Evolutionary conservation across 2,113 vertebrate genomes (phyloP).

Genomic region (Callionymus lyra): DNA sequence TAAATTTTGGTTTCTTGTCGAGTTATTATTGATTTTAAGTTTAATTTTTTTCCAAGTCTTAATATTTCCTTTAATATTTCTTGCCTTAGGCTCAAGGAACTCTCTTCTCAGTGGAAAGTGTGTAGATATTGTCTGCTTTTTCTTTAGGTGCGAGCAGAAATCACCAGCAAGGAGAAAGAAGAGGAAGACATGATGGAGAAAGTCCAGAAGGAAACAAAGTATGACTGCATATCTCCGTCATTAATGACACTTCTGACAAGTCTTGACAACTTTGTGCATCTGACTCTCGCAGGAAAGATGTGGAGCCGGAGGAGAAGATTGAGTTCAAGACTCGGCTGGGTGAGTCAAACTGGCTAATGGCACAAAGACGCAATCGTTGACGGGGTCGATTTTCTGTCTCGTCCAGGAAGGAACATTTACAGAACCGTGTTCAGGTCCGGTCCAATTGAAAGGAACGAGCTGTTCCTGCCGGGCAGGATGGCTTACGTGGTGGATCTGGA

Average conservation of each 20-base stretch:
- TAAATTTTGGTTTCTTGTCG: too few relatives aligned
- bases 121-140: neutral
- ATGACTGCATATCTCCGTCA: constrained; percentile 24
- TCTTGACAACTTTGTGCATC: neutral
- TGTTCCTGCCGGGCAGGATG: constrained; percentile 93
- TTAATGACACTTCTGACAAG: too few relatives aligned
- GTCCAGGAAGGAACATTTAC: constrained; percentile 84
- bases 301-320: constrained; percentile 98
- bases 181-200: constrained; percentile 97
- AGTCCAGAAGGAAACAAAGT: constrained; percentile 95
- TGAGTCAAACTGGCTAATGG: constrained; percentile 51
- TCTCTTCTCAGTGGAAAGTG: too few relatives aligned
- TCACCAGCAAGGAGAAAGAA: constrained; percentile 95
- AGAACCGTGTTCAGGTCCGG: constrained; percentile 86
- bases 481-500: constrained; percentile 97
- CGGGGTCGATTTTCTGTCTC: neutral
- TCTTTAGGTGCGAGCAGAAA: constrained; percentile 88
- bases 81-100: too few relatives aligned
- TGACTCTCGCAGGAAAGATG: constrained; percentile 86
- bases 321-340: constrained; percentile 95
- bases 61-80: too few relatives aligned
- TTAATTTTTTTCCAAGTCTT: too few relatives aligned
- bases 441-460: constrained; percentile 82
- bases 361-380: too few relatives aligned
- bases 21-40: too few relatives aligned